Evolutionary conservation across 2,113 vertebrate species (phyloP), one percentile per base, ranked within the genome.

Genomic region (Oophaga pumilio): DNA sequence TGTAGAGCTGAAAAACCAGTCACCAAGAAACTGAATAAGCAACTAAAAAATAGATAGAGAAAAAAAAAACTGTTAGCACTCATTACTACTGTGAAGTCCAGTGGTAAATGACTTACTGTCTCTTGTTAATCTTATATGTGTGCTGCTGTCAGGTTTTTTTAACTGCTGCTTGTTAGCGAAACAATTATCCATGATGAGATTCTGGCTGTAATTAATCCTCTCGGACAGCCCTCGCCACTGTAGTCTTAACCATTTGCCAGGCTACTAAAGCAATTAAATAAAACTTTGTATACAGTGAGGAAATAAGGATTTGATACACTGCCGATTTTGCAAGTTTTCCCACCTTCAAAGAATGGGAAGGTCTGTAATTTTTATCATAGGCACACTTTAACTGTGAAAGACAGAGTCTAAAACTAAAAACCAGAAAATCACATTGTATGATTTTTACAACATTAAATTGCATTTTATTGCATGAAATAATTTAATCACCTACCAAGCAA

Each of bases 181-280:
- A 82, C 79, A 82, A 82, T 82, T 82, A 82, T 60, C 59, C 59
- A 43, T 82, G 79, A 82, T 82, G 59, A 33, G 79, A 82, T 82
- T 82, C 79, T 60, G 59, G 79, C 57, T 43, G 57, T 82, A 82
- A 82, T 82, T 62, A 82, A 82, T 82, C 59, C 59, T n/a, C 57
- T 80, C 26, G 26, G 79, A 82, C 57, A 82, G 57, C 79, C 59
- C 57, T 49, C 28, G 59, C 79, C 28, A 82, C 79, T 82, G 64
- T 43, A 33, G 79, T 82, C 79, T 49, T n/a, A 62, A 49, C 18
- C 59, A 11, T 43, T 52, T 77, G n/a, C 76, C 76, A 53, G 4
- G 76, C 12, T 53, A 56, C 6, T 53, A 77, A 77, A 52, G 50
- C 76, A 77, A 56, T 52, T 77, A 77, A 18, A 56, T 77, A 77